Evolutionary conservation across 1,140 invertebrate genomes (phyloP), one percentile per base, ranked within the genome.

Genomic region (Lasioglossum albipes): DNA sequence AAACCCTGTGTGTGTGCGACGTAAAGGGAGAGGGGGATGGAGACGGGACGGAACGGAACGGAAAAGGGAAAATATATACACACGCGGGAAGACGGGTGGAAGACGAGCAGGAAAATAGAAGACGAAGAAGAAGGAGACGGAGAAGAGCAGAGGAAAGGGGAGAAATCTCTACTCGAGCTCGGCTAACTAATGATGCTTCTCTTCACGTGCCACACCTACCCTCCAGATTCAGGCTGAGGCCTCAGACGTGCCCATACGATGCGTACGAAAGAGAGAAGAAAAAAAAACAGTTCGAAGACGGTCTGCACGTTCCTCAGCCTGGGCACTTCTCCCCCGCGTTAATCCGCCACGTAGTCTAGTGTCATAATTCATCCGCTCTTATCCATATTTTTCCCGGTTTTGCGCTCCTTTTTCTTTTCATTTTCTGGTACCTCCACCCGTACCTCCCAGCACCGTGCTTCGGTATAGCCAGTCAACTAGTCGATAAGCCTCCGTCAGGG

Each of bases 101-200:
- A 61, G 73, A 64, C n/a, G 45, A 49, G 45, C 2, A 49, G 10
- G 45, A 49, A 49, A 49, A 49, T 27, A 66, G 45, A 64, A 81
- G 73, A 77, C 27, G 27, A 36, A 18, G 61, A 79, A 61, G 52
- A 64, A 57, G 66, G 59, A 27, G 62, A 45, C 52, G 78, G 73
- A 73, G 62, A 82, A 78, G 82, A 22, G 69, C 45, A 76, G 65
- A 54, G 54, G 69, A 68, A 49, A 75, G 79, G 68, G 75, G 66
- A 66, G 78, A 72, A 86, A 77, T 84, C 80, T 81, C 69, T 78
- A 79, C 83, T 87, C 79, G 75, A 84, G 18, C 84, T 66, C 83
- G 74, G 81, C 82, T 87, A 89, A 87, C 88, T 90, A 90, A 90
- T 90, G 89, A 90, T 88, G 83, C 90, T 90, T 88, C 81, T 81